Evolutionary conservation across 1,140 invertebrate genomes (phyloP), one percentile per base, ranked within the genome.

Genomic region (Drosophila burlai): DNA sequence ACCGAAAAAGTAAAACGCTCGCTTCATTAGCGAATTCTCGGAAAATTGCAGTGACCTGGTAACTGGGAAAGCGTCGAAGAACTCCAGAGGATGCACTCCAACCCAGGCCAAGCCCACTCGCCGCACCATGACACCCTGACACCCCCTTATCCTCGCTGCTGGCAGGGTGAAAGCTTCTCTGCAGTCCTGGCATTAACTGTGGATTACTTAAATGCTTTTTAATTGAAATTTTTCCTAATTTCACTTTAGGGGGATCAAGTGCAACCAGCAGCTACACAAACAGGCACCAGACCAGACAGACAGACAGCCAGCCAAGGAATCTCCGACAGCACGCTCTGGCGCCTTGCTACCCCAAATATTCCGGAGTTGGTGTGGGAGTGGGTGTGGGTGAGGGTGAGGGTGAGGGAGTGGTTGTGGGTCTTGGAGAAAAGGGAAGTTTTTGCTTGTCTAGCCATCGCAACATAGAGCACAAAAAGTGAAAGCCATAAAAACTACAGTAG

Each of bases 201-300:
- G 85, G 85, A 90, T 90, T 90, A 90, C 85, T 90, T 90, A 90
- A 90, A 90, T 90, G 85, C 85, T 90, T 90, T 90, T 90, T 90
- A 90, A 90, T 90, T 90, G 85, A 90, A 90, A 90, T 80, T 90
- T 90, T 90, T 85, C 81, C 81, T 90, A 90, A 90, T 90, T 90
- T 90, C 81, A 90, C 85, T 90, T 89, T 90, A 31, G 81, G 82
- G 78, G 84, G 85, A 89, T 89, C 85, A 90, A 90, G 85, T 90
- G 85, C 81, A 90, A 84, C 81, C 81, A 79, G 85, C 80, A 52
- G 84, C 84, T 73, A 90, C 63, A 71, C 79, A 89, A 89, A 86
- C 80, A 42, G 36, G 36, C 40, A 38, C 46, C 24, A 38, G 18
- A 16, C 57, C 29, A 71, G 15, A 16, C 46, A 38, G 13, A 38